Conservation (phyloP, 2,797 vertebrate genomes). For the Myiotriccus ornatus region DNA sequence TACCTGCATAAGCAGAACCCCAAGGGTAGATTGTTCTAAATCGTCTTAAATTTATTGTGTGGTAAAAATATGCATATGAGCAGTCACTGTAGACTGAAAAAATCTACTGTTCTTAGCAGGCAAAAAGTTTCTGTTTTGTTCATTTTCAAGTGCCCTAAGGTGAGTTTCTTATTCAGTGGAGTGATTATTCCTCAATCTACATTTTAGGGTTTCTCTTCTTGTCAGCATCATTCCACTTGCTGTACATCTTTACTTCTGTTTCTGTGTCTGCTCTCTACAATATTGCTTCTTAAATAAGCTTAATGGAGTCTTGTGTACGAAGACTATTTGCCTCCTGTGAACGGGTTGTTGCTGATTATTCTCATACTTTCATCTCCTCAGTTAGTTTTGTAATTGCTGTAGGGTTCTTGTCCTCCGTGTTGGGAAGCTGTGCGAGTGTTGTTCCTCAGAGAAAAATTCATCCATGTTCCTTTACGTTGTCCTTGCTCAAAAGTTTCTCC, state of each 20-base stretch:
- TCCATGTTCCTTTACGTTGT: neutral
- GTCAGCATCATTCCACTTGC: neutral
- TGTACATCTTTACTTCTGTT: neutral
- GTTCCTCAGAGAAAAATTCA: neutral
- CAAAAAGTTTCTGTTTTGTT: neutral
- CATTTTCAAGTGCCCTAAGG: neutral
- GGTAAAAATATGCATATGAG: fast-evolving
- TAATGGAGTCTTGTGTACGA: neutral
- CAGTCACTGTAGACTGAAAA: neutral
- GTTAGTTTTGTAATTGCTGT: neutral
- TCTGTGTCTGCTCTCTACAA: fast-evolving
- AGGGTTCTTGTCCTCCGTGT: neutral
- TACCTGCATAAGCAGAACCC: neutral
- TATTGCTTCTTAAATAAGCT: neutral
- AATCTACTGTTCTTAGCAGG: neutral
- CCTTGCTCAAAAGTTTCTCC: neutral
- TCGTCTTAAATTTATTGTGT: fast-evolving
- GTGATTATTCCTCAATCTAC: neutral
- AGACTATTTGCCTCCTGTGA: neutral
- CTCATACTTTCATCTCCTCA: neutral
- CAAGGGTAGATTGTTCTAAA: neutral
- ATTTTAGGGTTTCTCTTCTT: neutral
- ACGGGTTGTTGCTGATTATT: neutral
- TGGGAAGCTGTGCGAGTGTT: neutral
- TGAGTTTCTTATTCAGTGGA: neutral